Evolutionary conservation across 2,888 invertebrate genomes (phyloP).

Genomic region (Apodemia mormo): DNA sequence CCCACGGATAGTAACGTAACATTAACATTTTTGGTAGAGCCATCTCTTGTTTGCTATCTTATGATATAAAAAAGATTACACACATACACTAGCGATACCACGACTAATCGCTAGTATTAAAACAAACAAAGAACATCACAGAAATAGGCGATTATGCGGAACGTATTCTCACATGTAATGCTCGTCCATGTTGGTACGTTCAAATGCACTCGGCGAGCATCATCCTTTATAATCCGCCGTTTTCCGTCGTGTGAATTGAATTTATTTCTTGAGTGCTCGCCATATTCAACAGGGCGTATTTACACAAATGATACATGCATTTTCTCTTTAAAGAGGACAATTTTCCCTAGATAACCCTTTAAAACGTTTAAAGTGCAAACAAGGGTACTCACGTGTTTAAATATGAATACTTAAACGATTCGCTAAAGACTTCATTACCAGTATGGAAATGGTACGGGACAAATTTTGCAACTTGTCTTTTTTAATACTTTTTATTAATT

Average conservation of each 20-base stretch:
- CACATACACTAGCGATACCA: no score
- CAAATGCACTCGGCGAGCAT: background rate
- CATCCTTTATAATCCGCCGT: background rate
- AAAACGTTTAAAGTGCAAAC: background rate
- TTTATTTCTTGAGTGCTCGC: background rate
- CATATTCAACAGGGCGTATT: background rate
- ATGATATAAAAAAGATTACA: no score
- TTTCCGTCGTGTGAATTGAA: background rate
- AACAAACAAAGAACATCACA: no score
- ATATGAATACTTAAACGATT: background rate
- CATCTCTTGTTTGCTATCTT: no score
- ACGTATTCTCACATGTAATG: no score
- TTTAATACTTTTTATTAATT: no score
- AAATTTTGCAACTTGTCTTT: no score
- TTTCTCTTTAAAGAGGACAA: background rate
- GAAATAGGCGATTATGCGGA: no score
- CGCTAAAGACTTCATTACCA: background rate
- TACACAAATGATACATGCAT: background rate
- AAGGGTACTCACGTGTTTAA: background rate
- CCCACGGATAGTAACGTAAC: no score
- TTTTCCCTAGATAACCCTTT: background rate
- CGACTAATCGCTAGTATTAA: no score
- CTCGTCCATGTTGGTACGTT: no score
- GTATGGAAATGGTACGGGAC: background rate
- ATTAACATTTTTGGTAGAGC: no score